These are phyloP conservation scores for Drosophila takahashii DNA, from an alignment of 1,140 invertebrate genomes.

Conservation along the genomic window DNA sequence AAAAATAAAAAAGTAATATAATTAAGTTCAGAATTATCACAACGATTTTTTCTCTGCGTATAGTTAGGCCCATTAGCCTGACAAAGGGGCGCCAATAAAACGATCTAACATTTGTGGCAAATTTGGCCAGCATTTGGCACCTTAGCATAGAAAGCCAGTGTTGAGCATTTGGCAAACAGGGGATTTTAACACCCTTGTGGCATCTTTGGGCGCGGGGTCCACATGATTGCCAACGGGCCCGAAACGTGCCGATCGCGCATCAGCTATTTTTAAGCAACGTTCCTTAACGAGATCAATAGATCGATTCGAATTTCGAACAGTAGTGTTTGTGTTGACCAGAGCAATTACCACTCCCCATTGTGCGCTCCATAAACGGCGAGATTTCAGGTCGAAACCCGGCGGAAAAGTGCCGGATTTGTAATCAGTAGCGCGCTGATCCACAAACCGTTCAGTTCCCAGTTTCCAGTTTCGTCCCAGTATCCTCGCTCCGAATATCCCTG, in stretches of 20 bases:
- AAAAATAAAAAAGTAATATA: too few species aligned
- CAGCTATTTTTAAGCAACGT: conserved; percentile 71
- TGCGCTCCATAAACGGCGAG: conserved; percentile 10
- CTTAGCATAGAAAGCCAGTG: conserved; percentile 56
- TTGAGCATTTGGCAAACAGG: conserved; percentile 51
- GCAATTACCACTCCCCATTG: conserved; percentile 54
- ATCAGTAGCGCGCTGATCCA: conserved; percentile 52
- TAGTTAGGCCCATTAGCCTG: conserved; percentile 55
- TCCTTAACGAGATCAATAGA: conserved; percentile 72
- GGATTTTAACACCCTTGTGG: conserved; percentile 68
- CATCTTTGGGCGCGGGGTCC: conserved; percentile 43
- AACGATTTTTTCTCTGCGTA: conserved; percentile 4
- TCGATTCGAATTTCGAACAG: conserved; percentile 46
- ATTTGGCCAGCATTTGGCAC: conserved; percentile 70
- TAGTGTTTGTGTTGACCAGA: conserved; percentile 51
- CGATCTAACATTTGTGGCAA: conserved; percentile 55
- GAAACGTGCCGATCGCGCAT: conserved; percentile 26
- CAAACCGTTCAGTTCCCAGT: conserved; percentile 55
- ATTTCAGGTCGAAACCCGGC: conserved; percentile 17
- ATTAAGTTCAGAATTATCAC: too few species aligned
- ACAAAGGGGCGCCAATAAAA: conserved; percentile 54
- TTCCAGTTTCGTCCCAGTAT: conserved; percentile 5
- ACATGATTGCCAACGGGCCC: conserved; percentile 44
- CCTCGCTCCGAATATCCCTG: conserved; percentile 12
- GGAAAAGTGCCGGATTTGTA: conserved; percentile 12